Percentiles rank a stretch among this genome's conserved stretches.
phyloP scores from a whole-genome alignment of 2,113 vertebrate genomes.

The Anarhynchus alexandrinus region DNA sequence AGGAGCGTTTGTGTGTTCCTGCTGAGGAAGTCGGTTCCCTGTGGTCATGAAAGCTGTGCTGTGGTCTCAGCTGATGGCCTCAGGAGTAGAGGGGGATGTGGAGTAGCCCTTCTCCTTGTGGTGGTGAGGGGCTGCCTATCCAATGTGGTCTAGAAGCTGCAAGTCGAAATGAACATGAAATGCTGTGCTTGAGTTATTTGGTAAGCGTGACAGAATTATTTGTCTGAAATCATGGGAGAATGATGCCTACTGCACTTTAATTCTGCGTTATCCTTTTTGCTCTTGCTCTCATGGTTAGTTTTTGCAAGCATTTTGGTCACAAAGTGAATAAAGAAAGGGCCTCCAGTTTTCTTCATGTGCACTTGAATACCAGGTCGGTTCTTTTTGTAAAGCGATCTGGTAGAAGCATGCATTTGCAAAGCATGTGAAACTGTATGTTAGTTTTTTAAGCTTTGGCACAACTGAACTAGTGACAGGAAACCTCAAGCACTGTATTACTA shows the following conservation, averaged over 20 bases:
- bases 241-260: background rate
- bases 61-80: background rate
- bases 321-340: background rate
- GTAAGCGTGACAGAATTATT: background rate
- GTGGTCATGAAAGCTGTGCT: rapidly evolving
- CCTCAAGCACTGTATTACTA: conserved; percentile 30
- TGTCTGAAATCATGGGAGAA: background rate
- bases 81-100: too few relatives aligned
- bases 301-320: background rate
- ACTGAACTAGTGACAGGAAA: conserved; percentile 37
- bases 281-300: background rate
- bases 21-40: background rate
- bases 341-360: background rate
- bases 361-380: background rate
- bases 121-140: background rate
- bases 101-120: background rate
- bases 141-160: background rate
- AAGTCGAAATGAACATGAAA: background rate
- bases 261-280: background rate
- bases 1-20: background rate
- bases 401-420: background rate
- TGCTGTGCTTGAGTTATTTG: background rate
- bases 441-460: background rate
- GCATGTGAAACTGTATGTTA: background rate
- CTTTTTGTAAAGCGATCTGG: background rate